These are phyloP conservation scores for Streptopelia turtur DNA, from an alignment of 2,797 vertebrate genomes.

Conservation along the genomic window DNA sequence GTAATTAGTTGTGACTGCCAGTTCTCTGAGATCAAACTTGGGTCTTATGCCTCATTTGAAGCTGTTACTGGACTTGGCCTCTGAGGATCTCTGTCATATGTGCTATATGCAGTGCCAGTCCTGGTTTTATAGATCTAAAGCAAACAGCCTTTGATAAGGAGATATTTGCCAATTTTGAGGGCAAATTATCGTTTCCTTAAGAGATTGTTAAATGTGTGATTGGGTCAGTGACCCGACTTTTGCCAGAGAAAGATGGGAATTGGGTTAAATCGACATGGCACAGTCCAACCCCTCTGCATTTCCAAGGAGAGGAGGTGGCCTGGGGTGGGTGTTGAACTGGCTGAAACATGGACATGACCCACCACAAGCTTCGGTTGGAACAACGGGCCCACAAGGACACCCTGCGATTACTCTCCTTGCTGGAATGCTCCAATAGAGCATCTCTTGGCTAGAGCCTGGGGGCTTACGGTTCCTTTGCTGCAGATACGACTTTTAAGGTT, in stretches of 20 bases:
- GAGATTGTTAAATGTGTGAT: background rate
- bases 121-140: background rate
- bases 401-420: background rate
- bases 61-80: background rate
- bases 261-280: rapidly evolving
- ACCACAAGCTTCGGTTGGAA: background rate
- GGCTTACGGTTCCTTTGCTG: background rate
- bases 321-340: background rate
- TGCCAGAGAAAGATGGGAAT: background rate
- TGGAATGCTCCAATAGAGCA: background rate
- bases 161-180: background rate
- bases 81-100: background rate
- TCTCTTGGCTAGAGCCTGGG: background rate
- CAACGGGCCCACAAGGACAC: background rate
- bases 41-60: slow-evolving; percentile 34
- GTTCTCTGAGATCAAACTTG: background rate
- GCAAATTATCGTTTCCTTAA: background rate
- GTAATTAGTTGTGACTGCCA: background rate
- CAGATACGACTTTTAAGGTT: background rate
- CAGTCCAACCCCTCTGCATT: rapidly evolving
- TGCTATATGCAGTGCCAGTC: background rate
- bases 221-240: background rate
- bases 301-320: background rate
- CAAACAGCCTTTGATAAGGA: background rate
- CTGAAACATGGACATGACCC: background rate